phyloP scores from a whole-genome alignment of 2,888 invertebrate species.

The Epinotia ramella region DNA sequence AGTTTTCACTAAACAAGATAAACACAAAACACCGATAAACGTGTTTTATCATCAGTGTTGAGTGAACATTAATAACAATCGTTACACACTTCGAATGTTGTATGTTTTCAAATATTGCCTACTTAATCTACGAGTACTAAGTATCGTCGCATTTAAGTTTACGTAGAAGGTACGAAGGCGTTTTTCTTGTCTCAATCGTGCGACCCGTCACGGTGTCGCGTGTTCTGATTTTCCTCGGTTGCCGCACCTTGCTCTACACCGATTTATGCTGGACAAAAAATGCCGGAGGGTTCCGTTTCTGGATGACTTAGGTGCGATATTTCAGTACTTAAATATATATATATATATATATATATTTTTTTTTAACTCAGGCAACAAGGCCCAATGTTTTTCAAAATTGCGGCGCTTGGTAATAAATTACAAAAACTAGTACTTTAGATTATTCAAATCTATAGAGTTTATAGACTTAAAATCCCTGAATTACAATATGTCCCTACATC shows the following conservation, averaged over 20 bases:
- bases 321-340: constrained; percentile 3
- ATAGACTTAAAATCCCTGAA: no score
- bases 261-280: constrained; percentile 58
- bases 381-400: background rate
- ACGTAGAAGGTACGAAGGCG: constrained; percentile 5
- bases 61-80: no score
- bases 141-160: background rate
- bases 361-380: no score
- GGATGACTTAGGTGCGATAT: constrained; percentile 11
- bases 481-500: no score
- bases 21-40: no score
- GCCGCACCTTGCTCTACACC: constrained; percentile 74
- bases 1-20: no score
- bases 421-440: background rate
- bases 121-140: background rate
- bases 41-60: no score
- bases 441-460: no score
- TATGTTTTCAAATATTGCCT: no score
- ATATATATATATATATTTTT: no score
- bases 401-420: background rate
- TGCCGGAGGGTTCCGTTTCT: constrained; percentile 56
- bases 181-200: constrained; percentile 47
- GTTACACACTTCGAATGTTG: no score
- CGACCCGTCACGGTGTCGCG: constrained; percentile 82
- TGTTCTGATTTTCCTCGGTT: constrained; percentile 74